Conservation (phyloP, 1,140 invertebrate genomes). For the Papilio xuthus region DNA sequence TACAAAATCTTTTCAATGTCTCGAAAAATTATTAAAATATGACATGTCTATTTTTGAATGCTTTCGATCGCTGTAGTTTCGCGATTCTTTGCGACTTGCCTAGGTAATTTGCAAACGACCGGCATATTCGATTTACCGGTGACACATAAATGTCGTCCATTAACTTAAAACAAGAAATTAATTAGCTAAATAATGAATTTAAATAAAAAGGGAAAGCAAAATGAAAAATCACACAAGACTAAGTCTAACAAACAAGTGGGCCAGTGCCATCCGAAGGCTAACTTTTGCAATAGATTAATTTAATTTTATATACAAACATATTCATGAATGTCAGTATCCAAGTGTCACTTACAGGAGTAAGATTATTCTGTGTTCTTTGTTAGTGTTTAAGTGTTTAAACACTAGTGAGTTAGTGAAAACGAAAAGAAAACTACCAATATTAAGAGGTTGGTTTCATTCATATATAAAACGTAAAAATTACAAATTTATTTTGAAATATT, state of each 20-base stretch:
- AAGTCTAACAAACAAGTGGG: slow-evolving; percentile 33
- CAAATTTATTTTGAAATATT: not conserved
- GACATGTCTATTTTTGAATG: too few relatives aligned
- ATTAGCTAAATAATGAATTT: slow-evolving; percentile 27
- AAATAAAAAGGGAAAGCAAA: slow-evolving; percentile 44
- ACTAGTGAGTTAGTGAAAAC: slow-evolving; percentile 19
- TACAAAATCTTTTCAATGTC: too few relatives aligned
- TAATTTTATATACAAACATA: slow-evolving; percentile 48
- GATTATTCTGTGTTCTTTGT: slow-evolving; percentile 31
- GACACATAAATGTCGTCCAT: not conserved
- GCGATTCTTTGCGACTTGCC: too few relatives aligned
- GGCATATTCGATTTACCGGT: too few relatives aligned
- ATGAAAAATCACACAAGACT: slow-evolving; percentile 32
- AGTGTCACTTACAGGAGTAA: slow-evolving; percentile 37
- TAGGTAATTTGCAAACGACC: too few relatives aligned
- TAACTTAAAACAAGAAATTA: slow-evolving; percentile 36
- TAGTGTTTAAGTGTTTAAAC: slow-evolving; percentile 26
- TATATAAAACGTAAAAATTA: not conserved
- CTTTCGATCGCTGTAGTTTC: too few relatives aligned
- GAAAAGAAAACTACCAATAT: not conserved
- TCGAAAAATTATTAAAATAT: too few relatives aligned
- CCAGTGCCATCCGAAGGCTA: slow-evolving; percentile 48
- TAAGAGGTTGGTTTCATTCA: slow-evolving; percentile 3
- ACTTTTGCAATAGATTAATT: slow-evolving; percentile 52
- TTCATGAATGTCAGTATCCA: slow-evolving; percentile 45